A percentile compares a stretch with the other conserved stretches of the same genome.
These are phyloP conservation scores for Tiphia femorata DNA, from an alignment of 2,888 invertebrate species.

Conservation along the genomic window DNA sequence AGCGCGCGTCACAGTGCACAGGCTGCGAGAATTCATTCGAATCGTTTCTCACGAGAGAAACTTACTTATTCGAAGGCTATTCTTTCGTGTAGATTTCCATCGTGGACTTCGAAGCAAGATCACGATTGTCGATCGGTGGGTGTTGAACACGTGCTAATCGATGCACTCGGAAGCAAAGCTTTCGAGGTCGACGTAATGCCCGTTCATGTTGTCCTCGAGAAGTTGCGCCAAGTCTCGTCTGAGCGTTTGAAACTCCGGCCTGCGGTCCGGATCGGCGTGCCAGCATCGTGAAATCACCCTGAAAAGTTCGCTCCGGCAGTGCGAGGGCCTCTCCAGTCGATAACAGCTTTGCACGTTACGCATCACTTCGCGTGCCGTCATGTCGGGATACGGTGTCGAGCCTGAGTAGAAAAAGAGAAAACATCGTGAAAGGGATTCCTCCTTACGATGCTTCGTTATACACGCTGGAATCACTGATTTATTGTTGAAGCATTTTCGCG, in stretches of 20 bases:
- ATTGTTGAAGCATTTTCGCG: no score
- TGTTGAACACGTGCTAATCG: slow-evolving; percentile 58
- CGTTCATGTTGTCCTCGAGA: slow-evolving; percentile 75
- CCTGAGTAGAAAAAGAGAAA: no score
- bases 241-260: slow-evolving; percentile 79
- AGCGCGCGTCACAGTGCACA: no score
- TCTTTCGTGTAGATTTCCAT: no score
- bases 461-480: no score
- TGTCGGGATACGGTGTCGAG: slow-evolving; percentile 87
- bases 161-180: slow-evolving; percentile 77
- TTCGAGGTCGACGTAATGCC: slow-evolving; percentile 79
- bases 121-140: not conserved
- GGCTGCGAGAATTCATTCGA: no score
- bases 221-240: slow-evolving; percentile 74
- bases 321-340: slow-evolving; percentile 82
- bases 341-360: slow-evolving; percentile 83
- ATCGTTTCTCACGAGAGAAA: no score
- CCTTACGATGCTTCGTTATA: not conserved
- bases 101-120: no score
- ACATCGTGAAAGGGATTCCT: slow-evolving; percentile 23
- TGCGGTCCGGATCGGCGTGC: slow-evolving; percentile 79
- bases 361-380: slow-evolving; percentile 87
- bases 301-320: slow-evolving; percentile 81
- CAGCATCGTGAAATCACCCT: slow-evolving; percentile 75
- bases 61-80: no score